Base-by-base conservation (phyloP, 2,113 vertebrate species). In the Zosterops hypoxanthus region DNA sequence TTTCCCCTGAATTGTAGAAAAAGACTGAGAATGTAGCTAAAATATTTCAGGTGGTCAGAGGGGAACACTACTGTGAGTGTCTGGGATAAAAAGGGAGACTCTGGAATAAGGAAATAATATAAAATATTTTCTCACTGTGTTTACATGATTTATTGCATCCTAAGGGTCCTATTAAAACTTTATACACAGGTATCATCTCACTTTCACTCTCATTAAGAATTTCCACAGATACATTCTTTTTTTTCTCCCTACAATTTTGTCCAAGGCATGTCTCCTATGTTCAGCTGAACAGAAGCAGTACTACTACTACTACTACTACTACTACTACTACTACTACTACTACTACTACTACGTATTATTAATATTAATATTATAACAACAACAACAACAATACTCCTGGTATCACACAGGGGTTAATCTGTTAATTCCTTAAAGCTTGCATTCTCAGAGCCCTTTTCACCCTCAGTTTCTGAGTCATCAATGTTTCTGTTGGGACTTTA, bases 141-240 rank as follows among this genome's bases (percentile, higher is more conserved):
- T 86, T 69, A 14, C 22, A 42, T 49, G 31, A 7, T 75, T 81
- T 41, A 21, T 50, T 72, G 14, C 25, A 60, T 82, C 44, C 17
- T 36, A 33, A 75, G 21, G 13, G 22, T 63, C 25, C 34, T 66
- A n/a, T 57, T 77, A 70, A 63, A 81, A 57, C 33, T 66, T 81
- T 60, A 44, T 50, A 19, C 8, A 28, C 5, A n/a, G 26, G 5
- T n/a, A 4, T 64, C 28, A 66, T 63, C 33, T 91, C 19, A 25
- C 36, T 57, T 78, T 71, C n/a, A 46, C 4, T 89, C 31, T n/a
- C 69, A 21, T 4, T 69, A 29, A 70, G 4, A 57, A 28, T 41
- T 73, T 59, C 14, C 0, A 1, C 29, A 59, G 21, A 33, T 42
- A 33, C 0, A 5, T 65, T 79, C 2, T 17, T 11, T 11, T 65